Evolutionary conservation across 2,888 invertebrate genomes (phyloP), one percentile per base, ranked within the genome.

Genomic region (Heliconius ethilla): DNA sequence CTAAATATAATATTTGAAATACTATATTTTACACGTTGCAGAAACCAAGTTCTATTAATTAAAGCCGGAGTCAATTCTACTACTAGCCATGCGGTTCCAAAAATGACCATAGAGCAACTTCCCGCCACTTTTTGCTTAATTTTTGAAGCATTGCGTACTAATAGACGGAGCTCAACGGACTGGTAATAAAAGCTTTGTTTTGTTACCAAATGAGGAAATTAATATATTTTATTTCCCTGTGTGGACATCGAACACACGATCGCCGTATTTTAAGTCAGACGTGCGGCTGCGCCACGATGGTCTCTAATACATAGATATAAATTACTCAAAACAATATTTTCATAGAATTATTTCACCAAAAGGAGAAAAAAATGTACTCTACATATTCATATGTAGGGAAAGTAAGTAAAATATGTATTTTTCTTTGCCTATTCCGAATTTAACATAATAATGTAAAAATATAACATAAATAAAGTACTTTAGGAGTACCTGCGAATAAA

Each of bases 401-500:
- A 15, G 25, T 51, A 45, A 45, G 45, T 13, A 45, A 40, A 45
- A 27, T 40, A 10, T 25, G 15, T 70, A 22, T 70, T 70, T 70
- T 51, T 51, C 29, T 51, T 70, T 51, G 9, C 11, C 18, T 25
- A 22, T 15, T 25, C 37, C 15, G 10, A 73, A 73, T 18, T 45
- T 9, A 74, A 74, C 40, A 27, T n/a, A 45, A 72, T 33, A 72
- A 63, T 72, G 37, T 72, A 65, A 9, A 69, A 69, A 69, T 69
- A 27, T 18, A 69, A 45, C 27, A 66, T 72, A 51, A 66, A 65
- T 27, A 74, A 67, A 66, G 33, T 13, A 29, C 59, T 70, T 29
- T 65, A 63, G 63, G 15, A 69, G 69, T 69, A 69, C 40, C 73
- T 75, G 78, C 65, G 72, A 51, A 76, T 78, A 75, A 80, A 79